A percentile compares a stretch with the other conserved stretches of the same genome.
Conservation (phyloP, 2,888 invertebrate genomes). For the Ceratothoa steindachneri region DNA sequence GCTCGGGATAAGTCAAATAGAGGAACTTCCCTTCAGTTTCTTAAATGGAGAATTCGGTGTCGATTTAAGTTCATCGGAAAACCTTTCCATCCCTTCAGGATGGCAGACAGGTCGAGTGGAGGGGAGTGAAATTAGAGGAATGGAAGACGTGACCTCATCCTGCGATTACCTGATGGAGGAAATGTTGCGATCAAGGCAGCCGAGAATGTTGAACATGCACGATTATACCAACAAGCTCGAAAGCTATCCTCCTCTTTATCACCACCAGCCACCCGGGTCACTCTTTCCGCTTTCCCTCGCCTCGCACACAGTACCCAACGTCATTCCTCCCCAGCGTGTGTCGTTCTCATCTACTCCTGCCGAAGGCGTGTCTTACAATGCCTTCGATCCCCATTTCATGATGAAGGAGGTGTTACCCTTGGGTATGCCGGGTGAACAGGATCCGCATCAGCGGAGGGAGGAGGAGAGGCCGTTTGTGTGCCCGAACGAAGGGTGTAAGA, state of each 20-base stretch:
- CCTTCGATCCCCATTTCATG: neutral
- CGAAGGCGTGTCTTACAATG: conserved; percentile 56
- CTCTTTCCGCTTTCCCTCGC: neutral
- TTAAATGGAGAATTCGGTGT: neutral
- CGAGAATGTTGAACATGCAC: conserved; percentile 49
- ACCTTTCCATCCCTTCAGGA: neutral
- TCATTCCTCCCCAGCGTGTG: too few species aligned
- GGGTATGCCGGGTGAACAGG: conserved; percentile 22
- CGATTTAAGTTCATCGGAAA: neutral
- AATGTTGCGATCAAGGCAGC: neutral
- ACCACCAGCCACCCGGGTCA: neutral
- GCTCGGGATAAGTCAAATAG: conserved; percentile 6
- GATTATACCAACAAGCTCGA: conserved; percentile 52
- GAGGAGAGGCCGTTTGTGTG: conserved; percentile 63
- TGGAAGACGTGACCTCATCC: neutral
- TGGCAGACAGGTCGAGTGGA: neutral
- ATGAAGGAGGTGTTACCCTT: conserved; percentile 14
- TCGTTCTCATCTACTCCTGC: too few species aligned
- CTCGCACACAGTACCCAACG: conserved; percentile 55
- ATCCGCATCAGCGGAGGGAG: conserved; percentile 24
- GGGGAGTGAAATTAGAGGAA: neutral
- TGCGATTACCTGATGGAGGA: neutral
- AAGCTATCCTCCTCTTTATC: conserved; percentile 6
- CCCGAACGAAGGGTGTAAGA: conserved; percentile 67
- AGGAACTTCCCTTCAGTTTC: neutral